Base-by-base conservation (phyloP, 2,888 invertebrate species). In the Epirrhoe alternata region DNA sequence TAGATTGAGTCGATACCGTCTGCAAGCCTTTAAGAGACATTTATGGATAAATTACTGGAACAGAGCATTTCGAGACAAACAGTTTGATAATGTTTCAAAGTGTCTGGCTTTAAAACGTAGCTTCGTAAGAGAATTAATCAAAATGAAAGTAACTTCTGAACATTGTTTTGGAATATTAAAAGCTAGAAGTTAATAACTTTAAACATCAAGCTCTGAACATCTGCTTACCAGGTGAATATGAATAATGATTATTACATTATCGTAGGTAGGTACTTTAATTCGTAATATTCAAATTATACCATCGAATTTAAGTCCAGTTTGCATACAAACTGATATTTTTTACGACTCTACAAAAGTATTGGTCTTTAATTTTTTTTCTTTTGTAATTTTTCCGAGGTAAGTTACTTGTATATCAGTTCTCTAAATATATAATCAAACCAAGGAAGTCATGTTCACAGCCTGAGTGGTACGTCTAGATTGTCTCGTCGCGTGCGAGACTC, bases 401-500 rank as follows among this genome's bases (percentile, higher is more conserved):
- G 24, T 24, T 24, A 24, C 24, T 24, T 3, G 24, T 24, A 24
- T 24, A 3, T 24, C 1, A 24, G 24, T 24, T 24, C 24, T 24
- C 12, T 42, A 42, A 42, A 42, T 2, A 42, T 0, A 42, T 12
- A 12, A 42, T 42, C 12, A 16, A 47, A 47, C 53, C 31, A 24
- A 56, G 60, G 59, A 60, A 53, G 52, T 57, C 55, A 45, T 35
- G 47, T 53, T 60, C 50, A 52, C 66, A 53, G 60, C 53, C 70
- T 70, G 78, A 85, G 78, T 83, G 81, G 81, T 83, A 82, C 82
- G 85, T 82, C 80, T 79, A 75, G 75, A 74, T 73, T 73, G 78
- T 77, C 78, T 75, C 82, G 78, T 90, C 82, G 92, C 92, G 90
- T 92, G 92, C 84, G 73, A 71, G 73, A 78, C 83, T 77, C 78